Conservation (phyloP, 2,888 invertebrate genomes). For the Metacarcinus magister region DNA sequence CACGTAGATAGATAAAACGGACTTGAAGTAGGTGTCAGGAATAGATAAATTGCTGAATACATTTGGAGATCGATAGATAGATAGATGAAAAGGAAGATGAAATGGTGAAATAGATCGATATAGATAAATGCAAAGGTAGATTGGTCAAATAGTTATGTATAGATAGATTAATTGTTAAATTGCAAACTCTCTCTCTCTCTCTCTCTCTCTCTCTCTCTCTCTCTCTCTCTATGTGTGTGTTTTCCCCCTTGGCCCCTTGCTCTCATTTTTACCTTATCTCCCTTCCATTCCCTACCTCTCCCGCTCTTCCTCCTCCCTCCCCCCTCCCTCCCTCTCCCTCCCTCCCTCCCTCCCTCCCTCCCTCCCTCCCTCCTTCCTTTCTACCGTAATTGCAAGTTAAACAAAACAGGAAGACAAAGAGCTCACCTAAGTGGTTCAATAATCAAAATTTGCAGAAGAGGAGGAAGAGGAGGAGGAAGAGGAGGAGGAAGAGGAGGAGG, state of each 20-base stretch:
- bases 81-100: not conserved
- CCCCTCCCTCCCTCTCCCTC: not conserved
- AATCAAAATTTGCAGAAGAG: not conserved
- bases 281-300: not conserved
- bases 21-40: too few relatives aligned
- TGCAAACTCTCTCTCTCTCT: not conserved
- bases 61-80: not conserved
- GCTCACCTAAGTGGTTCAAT: not conserved
- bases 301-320: not conserved
- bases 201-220: conserved; percentile 26
- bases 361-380: not conserved
- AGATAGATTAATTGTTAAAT: not conserved
- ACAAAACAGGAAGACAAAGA: not conserved
- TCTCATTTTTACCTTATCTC: not conserved
- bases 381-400: not conserved
- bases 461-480: not conserved
- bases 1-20: too few relatives aligned
- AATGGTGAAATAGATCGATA: not conserved
- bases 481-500: not conserved
- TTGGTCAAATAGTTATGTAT: not conserved
- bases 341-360: not conserved
- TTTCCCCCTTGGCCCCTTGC: not conserved
- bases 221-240: not conserved
- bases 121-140: not conserved
- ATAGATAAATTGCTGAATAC: too few relatives aligned